Evolutionary conservation across 2,113 vertebrate species (phyloP).

Genomic region (Lanius collurio): DNA sequence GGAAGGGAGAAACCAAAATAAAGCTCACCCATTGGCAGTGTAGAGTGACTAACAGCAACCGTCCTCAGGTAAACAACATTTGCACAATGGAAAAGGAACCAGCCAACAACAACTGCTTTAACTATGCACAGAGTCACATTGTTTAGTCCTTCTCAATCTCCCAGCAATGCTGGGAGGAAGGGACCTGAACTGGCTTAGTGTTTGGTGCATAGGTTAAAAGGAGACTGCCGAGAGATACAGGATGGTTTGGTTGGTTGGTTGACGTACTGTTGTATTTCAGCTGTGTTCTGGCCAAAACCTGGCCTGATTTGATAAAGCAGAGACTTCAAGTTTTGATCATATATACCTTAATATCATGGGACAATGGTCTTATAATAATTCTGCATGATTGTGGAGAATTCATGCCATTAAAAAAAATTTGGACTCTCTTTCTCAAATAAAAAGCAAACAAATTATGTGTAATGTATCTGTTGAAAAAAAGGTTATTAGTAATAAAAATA

Average conservation of each 20-base stretch:
- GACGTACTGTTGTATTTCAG: not conserved
- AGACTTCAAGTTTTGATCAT: not conserved
- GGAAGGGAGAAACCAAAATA: not conserved
- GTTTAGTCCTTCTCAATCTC: not conserved
- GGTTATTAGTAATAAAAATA: conserved; percentile 18
- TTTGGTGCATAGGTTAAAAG: not conserved
- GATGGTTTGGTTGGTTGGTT: not conserved
- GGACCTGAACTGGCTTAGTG: not conserved
- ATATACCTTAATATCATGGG: not conserved
- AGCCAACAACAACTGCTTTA: not conserved
- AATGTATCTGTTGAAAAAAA: conserved; percentile 8
- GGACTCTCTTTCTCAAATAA: not conserved
- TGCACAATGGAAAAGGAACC: not conserved
- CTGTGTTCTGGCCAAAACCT: not conserved
- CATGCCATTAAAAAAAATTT: not conserved
- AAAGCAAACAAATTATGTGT: not conserved
- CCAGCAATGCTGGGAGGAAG: not conserved
- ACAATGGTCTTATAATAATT: not conserved
- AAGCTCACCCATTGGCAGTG: not conserved
- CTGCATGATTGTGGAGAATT: not conserved
- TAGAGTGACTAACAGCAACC: not conserved
- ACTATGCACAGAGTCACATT: not conserved
- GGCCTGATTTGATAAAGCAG: not conserved
- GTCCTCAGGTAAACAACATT: not conserved
- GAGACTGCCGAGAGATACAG: not conserved